Base-by-base conservation (phyloP, 1,140 invertebrate genomes). In the Druon quercuslanigerum region DNA sequence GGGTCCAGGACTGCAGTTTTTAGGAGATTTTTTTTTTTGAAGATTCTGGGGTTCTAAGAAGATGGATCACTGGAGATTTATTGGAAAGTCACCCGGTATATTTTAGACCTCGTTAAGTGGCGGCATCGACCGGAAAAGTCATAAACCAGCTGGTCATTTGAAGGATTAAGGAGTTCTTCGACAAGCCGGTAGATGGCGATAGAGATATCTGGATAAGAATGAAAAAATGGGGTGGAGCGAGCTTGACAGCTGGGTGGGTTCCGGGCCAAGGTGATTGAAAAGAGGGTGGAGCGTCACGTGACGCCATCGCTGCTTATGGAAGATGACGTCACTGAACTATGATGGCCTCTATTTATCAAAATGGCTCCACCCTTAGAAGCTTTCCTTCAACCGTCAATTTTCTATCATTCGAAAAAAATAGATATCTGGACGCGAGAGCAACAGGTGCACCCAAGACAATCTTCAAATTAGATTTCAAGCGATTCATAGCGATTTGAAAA, bases 221-320 rank as follows among this genome's bases (percentile, higher is more conserved):
- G 85, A 84, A 91, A 91, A 91, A 91, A 91, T 86, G 86, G 90
- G 90, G 91, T 92, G 91, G 91, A 91, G 91, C 91, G 85, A 89
- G 84, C 88, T 88, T 90, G 91, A 92, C 91, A 92, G 89, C 89
- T 91, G 91, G 91, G 91, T 90, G 91, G 90, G 90, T 90, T 91
- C 88, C 85, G 82, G 86, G 85, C 90, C 86, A 90, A 92, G 90
- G 89, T 91, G 91, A 92, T 92, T 92, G 90, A 92, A 91, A 91
- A 89, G 88, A 91, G 90, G 90, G 90, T 91, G 90, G 91, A 92
- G 91, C 90, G 90, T 90, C 90, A 92, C 89, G 90, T 92, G 90
- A 91, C 87, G 91, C 91, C 90, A 91, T 91, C 87, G 85, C 84
- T 88, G 87, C 86, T 88, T 87, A 89, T 89, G 85, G 85, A 88